Base-by-base conservation (phyloP, 2,797 vertebrate species). In the Sylvilagus floridanus region DNA sequence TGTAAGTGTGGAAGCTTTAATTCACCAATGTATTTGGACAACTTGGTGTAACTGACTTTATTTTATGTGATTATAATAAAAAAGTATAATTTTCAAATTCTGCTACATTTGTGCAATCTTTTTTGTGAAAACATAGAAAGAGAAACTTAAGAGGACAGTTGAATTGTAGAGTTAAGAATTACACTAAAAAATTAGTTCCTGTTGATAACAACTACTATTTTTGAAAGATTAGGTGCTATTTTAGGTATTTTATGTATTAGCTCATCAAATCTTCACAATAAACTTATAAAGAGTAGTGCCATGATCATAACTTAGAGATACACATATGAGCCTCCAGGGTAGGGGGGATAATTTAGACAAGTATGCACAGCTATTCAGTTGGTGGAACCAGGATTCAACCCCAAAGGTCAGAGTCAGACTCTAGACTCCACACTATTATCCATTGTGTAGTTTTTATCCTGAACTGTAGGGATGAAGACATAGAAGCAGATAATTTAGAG, bases 31-130 rank as follows among this genome's bases (percentile, higher is more conserved):
- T 66, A 97, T 91, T 96, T 96, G 94, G 69, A 94, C 81, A 86
- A 92, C 85, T 97, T 97, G 84, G 71, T 96, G 81, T 96, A 82
- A 90, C 84, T 97, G 93, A 96, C 88, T 97, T 97, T 95, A 95
- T 96, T 97, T 96, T 97, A 95, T 95, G 96, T 96, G 95, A 96
- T 94, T 92, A 22, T 14, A 97, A 97, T 95, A 97, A 97, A 98
- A 57, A 96, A 94, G 35, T 88, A 89, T 96, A 96, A 90, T 96
- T 97, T 96, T 96, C 93, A 96, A 91, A 78, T 90, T 90, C 71
- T 81, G 65, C 90, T 21, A 52, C 30, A 84, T 90, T 82, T 16
- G 12, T 35, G 16, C 10, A 86, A 21, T 96, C 26, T 92, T 96
- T 96, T 24, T 88, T 90, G 4, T 92, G 19, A 69, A 54, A 71